A percentile compares a stretch with the other conserved stretches of the same genome.
phyloP scores from a whole-genome alignment of 2,113 vertebrate genomes.

The Lampris incognitus region DNA sequence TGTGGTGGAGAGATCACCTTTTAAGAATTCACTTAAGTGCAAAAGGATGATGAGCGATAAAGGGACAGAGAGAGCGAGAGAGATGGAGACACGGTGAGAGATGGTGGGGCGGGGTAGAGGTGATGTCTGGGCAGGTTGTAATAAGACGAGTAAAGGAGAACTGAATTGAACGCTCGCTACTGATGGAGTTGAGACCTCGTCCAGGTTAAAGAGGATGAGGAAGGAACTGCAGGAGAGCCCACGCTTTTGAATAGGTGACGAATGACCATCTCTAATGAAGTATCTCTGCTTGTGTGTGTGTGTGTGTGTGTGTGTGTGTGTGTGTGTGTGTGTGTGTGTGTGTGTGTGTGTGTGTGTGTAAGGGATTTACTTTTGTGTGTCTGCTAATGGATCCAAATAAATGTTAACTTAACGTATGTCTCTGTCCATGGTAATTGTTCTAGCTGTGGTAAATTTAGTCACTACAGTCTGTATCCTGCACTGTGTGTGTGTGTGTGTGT shows the following conservation, averaged over 20 bases:
- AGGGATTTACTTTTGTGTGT: conserved; percentile 50
- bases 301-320: conserved; percentile 12
- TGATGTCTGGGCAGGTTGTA: too few species aligned
- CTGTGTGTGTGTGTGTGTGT: conserved; percentile 28
- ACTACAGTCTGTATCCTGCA: conserved; percentile 35
- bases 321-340: conserved; percentile 7
- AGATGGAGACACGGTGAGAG: too few species aligned
- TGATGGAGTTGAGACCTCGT: conserved; percentile 16
- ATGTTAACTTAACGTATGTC: conserved; percentile 62
- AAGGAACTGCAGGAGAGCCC: neutral
- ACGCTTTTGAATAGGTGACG: neutral
- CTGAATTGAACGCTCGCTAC: conserved; percentile 27
- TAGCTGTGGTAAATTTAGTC: conserved; percentile 64
- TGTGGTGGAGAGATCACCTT: conserved; percentile 50
- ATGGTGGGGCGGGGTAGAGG: too few species aligned
- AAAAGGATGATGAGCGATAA: conserved; percentile 38
- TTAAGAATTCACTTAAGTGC: conserved; percentile 51
- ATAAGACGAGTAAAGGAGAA: conserved; percentile 34
- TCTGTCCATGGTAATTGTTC: conserved; percentile 52
- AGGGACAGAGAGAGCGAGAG: conserved; percentile 20
- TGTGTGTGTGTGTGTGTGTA: conserved; percentile 16
- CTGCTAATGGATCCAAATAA: conserved; percentile 53
- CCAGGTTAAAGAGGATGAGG: conserved; percentile 22
- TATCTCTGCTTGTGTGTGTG: neutral
- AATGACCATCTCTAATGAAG: neutral